Percentiles rank a stretch among this genome's conserved stretches.
These are phyloP conservation scores for Microchrysa polita DNA, from an alignment of 2,888 invertebrate genomes.

Conservation along the genomic window DNA sequence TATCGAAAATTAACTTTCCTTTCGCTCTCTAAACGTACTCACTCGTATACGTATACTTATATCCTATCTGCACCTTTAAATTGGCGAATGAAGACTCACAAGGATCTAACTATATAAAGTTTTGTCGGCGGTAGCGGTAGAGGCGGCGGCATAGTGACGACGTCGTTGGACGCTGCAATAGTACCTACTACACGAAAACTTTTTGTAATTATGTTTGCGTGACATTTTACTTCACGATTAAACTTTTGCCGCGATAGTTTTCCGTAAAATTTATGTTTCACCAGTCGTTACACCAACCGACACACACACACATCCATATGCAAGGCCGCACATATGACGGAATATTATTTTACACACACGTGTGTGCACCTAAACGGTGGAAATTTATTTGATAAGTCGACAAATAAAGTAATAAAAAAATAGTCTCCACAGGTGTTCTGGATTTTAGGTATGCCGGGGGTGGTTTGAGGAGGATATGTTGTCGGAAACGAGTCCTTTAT, in stretches of 20 bases:
- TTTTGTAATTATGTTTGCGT: slow-evolving; percentile 41
- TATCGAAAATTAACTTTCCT: slow-evolving; percentile 31
- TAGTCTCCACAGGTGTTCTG: slow-evolving; percentile 28
- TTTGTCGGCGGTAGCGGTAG: neutral
- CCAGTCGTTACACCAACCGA: neutral
- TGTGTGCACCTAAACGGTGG: neutral
- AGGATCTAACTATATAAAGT: slow-evolving; percentile 14
- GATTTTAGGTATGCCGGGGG: neutral
- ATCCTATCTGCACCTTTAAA: slow-evolving; percentile 10
- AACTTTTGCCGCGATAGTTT: slow-evolving; percentile 35
- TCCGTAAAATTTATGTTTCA: slow-evolving; percentile 26
- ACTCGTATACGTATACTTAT: neutral
- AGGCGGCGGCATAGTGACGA: too few species aligned
- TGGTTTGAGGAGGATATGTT: neutral
- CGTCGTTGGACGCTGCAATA: neutral
- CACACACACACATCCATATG: slow-evolving; percentile 14
- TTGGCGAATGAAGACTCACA: neutral
- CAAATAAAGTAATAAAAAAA: slow-evolving; percentile 6
- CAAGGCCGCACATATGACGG: too few species aligned
- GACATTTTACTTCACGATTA: slow-evolving; percentile 40
- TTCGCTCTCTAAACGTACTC: too few species aligned
- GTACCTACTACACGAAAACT: slow-evolving; percentile 30
- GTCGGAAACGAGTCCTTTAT: too few species aligned
- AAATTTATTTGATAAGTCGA: slow-evolving; percentile 33
- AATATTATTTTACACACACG: too few species aligned